These are phyloP conservation scores for Triops cancriformis DNA, from an alignment of 1,140 invertebrate species.

Conservation along the genomic window DNA sequence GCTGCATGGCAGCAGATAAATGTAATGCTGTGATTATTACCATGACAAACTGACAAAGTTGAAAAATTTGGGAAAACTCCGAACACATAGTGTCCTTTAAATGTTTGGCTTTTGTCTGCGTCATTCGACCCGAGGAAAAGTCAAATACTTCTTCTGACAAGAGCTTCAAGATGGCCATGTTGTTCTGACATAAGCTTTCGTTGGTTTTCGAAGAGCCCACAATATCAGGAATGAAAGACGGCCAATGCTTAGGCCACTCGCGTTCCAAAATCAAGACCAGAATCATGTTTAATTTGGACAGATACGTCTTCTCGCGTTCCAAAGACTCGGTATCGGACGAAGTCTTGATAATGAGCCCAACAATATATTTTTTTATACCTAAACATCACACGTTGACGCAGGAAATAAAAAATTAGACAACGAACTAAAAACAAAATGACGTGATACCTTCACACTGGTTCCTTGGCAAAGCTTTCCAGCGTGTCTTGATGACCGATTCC, in stretches of 20 bases:
- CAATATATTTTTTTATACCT: slow-evolving; percentile 96
- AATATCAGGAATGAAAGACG: slow-evolving; percentile 97
- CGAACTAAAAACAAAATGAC: too few relatives aligned
- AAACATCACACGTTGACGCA: slow-evolving; percentile 32
- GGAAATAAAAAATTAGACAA: background rate
- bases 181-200: slow-evolving; percentile 97
- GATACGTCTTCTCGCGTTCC: slow-evolving; percentile 90
- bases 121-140: slow-evolving; percentile 94
- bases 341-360: slow-evolving; percentile 96
- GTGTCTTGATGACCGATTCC: slow-evolving; percentile 97
- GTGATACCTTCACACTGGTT: slow-evolving; percentile 89
- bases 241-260: slow-evolving; percentile 99
- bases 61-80: slow-evolving; percentile 97
- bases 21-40: slow-evolving; percentile 39
- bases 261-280: slow-evolving; percentile 96
- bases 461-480: slow-evolving; percentile 96
- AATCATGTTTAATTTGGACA: slow-evolving; percentile 99
- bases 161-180: slow-evolving; percentile 96
- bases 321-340: slow-evolving; percentile 82
- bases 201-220: slow-evolving; percentile 98
- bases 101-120: slow-evolving; percentile 97
- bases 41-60: slow-evolving; percentile 94
- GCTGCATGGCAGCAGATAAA: slow-evolving; percentile 17
- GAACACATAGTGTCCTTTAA: slow-evolving; percentile 99
- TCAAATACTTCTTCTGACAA: slow-evolving; percentile 99